Conservation (phyloP, 2,113 vertebrate genomes). For the Hyla sarda region DNA sequence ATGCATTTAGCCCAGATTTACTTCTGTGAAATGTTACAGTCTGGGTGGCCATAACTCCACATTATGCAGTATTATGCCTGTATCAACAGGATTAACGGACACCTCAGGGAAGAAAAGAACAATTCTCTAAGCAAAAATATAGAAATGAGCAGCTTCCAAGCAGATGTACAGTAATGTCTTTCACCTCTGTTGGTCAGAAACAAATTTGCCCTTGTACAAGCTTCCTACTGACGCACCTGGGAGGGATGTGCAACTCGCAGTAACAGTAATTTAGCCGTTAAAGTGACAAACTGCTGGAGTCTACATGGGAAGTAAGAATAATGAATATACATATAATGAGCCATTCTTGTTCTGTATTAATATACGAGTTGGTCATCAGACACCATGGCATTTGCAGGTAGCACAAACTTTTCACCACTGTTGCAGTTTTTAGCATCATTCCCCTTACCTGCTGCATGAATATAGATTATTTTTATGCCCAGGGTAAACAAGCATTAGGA, state of each 20-base stretch:
- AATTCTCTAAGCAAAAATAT: constrained; percentile 60
- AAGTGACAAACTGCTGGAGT: constrained; percentile 43
- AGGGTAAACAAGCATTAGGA: not conserved
- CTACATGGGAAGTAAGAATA: constrained; percentile 38
- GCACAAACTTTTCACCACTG: not conserved
- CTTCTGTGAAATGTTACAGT: constrained; percentile 57
- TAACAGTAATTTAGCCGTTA: constrained; percentile 53
- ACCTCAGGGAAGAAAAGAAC: constrained; percentile 51
- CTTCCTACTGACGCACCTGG: constrained; percentile 44
- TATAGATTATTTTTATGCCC: not conserved
- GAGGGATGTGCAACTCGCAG: constrained; percentile 40
- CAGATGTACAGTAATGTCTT: constrained; percentile 54
- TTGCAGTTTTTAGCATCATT: not conserved
- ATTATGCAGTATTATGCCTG: constrained; percentile 58
- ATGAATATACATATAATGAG: constrained; percentile 37
- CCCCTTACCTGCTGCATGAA: not conserved
- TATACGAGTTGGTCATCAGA: not conserved
- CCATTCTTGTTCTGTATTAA: not conserved
- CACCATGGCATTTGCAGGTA: not conserved
- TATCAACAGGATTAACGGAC: constrained; percentile 59
- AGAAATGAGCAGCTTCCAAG: constrained; percentile 54
- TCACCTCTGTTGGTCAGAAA: constrained; percentile 59
- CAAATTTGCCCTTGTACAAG: constrained; percentile 53
- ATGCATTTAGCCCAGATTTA: constrained; percentile 59
- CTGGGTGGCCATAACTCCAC: constrained; percentile 58